phyloP scores from a whole-genome alignment of 2,113 vertebrate species.

The Choloepus hoffmanni region DNA sequence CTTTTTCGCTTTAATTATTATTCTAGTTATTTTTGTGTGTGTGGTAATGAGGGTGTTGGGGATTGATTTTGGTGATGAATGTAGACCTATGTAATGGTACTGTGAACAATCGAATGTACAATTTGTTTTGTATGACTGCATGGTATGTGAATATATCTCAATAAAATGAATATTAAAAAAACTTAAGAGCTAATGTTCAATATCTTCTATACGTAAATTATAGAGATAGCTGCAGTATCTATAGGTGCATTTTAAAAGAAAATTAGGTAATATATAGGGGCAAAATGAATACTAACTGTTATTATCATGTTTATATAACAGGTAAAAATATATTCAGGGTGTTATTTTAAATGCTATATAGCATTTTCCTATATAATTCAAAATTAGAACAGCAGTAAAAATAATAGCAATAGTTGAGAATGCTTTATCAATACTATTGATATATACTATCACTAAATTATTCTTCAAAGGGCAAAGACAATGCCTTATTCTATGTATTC shows the following conservation, averaged over 20 bases:
- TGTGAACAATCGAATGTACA: no score
- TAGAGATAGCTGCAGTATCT: neutral
- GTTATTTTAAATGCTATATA: neutral
- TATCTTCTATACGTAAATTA: neutral
- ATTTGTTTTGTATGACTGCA: no score
- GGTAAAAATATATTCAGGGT: neutral
- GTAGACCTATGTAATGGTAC: no score
- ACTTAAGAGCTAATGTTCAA: neutral
- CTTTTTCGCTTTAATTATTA: no score
- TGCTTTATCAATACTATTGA: neutral
- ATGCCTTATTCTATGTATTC: neutral
- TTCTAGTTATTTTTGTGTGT: no score
- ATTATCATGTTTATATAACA: neutral
- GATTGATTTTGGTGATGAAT: no score
- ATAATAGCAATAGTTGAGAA: neutral
- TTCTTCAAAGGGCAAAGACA: neutral
- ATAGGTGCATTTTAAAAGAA: neutral
- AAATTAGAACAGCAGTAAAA: neutral
- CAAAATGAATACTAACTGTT: neutral
- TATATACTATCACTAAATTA: conserved; percentile 15
- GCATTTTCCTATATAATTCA: neutral
- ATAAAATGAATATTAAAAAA: no score
- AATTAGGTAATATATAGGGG: neutral
- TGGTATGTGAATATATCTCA: no score
- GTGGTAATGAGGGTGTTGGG: no score